These are phyloP conservation scores for Terebella lapidaria DNA, from an alignment of 2,888 invertebrate species.

Conservation along the genomic window DNA sequence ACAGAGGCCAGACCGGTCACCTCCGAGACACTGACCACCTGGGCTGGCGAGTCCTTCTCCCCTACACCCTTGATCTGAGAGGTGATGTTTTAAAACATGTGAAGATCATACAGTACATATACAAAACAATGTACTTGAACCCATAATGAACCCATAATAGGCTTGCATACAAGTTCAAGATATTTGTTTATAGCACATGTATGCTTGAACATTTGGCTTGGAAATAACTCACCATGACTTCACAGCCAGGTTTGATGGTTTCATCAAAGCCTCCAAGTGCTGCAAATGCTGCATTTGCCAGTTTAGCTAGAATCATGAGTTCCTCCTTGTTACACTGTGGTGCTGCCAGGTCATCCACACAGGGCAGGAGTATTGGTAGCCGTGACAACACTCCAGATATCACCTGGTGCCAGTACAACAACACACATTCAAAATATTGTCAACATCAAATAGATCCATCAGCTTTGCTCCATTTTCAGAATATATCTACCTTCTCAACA, in stretches of 20 bases:
- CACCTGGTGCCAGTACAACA: conserved; percentile 35
- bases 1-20: conserved; percentile 47
- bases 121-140: too few species aligned
- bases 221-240: conserved; percentile 50
- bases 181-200: too few species aligned
- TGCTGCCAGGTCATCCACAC: conserved; percentile 40
- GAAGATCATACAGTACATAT: too few species aligned
- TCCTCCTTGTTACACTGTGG: conserved; percentile 38
- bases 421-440: too few species aligned
- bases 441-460: too few species aligned
- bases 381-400: conserved; percentile 43
- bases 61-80: conserved; percentile 44
- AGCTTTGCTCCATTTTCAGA: too few species aligned
- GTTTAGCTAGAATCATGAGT: conserved; percentile 47
- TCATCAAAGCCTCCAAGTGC: conserved; percentile 53
- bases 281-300: conserved; percentile 50
- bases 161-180: too few species aligned
- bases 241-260: conserved; percentile 50
- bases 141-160: too few species aligned
- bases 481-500: conserved; percentile 29
- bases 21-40: conserved; percentile 44
- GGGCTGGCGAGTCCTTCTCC: conserved; percentile 36
- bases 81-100: too few species aligned
- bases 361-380: conserved; percentile 40
- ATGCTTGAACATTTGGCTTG: too few species aligned